phyloP scores from a whole-genome alignment of 2,113 vertebrate genomes.

The Acrocephalus kingi region DNA sequence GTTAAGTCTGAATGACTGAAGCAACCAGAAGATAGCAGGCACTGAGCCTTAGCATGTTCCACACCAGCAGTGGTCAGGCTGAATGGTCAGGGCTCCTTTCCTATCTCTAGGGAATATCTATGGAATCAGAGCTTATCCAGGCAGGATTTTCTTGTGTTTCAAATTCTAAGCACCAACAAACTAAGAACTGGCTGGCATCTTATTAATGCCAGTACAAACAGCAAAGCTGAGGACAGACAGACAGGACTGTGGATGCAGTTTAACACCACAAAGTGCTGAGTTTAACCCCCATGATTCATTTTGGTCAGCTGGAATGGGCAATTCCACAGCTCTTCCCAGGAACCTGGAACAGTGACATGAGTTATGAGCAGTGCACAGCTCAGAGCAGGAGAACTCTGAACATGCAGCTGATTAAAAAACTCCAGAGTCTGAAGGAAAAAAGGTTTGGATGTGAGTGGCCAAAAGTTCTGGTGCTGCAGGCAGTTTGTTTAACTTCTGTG shows the following conservation, averaged over 20 bases:
- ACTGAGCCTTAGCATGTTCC: accelerated
- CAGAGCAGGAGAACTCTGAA: not conserved
- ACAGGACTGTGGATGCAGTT: not conserved
- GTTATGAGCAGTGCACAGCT: not conserved
- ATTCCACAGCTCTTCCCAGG: not conserved
- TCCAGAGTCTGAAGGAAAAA: not conserved
- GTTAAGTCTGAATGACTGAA: not conserved
- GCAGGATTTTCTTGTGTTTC: not conserved
- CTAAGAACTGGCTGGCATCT: not conserved
- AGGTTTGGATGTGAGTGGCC: not conserved
- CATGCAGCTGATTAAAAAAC: not conserved
- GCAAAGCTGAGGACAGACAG: not conserved
- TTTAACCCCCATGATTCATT: not conserved
- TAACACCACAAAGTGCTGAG: not conserved
- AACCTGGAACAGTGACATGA: not conserved
- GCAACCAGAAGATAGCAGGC: not conserved
- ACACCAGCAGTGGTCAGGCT: not conserved
- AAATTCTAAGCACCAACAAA: not conserved
- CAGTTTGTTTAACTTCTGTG: not conserved
- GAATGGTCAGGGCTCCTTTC: not conserved
- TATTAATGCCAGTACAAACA: not conserved
- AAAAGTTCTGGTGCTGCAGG: not conserved
- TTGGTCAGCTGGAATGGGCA: not conserved
- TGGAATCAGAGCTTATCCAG: not conserved
- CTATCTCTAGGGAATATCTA: not conserved